phyloP scores from a whole-genome alignment of 2,113 vertebrate species.

The Apodemus sylvaticus region DNA sequence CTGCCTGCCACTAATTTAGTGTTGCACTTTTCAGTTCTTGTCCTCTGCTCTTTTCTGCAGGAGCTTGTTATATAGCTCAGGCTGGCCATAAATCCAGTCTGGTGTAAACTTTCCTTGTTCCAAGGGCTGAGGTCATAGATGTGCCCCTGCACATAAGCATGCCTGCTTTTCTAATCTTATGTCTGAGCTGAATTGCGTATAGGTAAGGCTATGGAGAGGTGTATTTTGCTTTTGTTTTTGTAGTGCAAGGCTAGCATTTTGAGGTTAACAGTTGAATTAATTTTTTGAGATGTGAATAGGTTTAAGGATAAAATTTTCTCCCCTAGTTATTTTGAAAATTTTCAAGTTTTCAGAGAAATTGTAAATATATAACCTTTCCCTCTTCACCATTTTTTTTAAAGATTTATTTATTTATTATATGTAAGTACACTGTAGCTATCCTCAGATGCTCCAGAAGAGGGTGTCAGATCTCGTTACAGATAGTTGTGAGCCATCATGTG shows the following conservation, averaged over 20 bases:
- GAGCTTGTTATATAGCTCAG: neutral
- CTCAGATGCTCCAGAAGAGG: too few relatives aligned
- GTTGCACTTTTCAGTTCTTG: neutral
- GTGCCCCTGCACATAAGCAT: too few relatives aligned
- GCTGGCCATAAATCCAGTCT: neutral
- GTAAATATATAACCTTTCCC: neutral
- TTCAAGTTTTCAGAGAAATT: neutral
- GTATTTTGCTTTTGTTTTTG: neutral
- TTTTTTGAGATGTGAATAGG: neutral
- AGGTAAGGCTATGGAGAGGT: neutral
- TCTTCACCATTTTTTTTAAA: neutral
- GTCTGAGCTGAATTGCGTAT: neutral
- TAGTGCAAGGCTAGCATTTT: neutral
- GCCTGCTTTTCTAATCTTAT: neutral
- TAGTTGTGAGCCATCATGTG: too few relatives aligned
- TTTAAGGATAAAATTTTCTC: neutral
- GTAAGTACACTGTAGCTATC: too few relatives aligned
- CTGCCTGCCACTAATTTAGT: neutral
- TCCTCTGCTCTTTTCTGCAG: neutral
- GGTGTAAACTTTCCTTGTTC: neutral
- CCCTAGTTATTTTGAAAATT: neutral
- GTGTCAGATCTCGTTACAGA: too few relatives aligned
- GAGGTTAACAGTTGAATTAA: neutral
- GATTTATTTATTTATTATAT: too few relatives aligned
- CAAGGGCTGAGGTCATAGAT: neutral